Conservation (phyloP, 1,140 invertebrate genomes). For the Caenorhabditis remanei region DNA sequence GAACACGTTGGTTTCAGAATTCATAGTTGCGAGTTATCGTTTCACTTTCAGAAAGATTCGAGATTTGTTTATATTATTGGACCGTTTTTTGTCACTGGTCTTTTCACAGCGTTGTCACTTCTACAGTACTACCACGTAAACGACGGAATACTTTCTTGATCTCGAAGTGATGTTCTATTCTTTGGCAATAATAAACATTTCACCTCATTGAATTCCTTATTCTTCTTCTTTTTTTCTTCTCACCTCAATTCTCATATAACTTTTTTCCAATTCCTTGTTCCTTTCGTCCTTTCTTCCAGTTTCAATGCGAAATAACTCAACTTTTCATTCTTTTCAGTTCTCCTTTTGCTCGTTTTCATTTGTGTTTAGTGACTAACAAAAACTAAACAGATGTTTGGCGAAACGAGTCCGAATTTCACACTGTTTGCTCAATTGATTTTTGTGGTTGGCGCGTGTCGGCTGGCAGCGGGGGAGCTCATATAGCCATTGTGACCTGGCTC, state of each 20-base stretch:
- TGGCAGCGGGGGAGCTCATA: constrained; percentile 19
- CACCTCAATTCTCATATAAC: neutral
- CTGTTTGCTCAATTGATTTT: constrained; percentile 55
- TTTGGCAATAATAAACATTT: no score
- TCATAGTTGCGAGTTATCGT: neutral
- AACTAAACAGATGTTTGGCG: constrained; percentile 37
- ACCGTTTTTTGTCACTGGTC: neutral
- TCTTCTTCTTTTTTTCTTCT: neutral
- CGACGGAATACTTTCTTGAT: constrained; percentile 19
- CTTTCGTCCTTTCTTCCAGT: neutral
- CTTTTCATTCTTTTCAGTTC: neutral
- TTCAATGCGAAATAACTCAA: neutral
- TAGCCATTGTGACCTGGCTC: constrained; percentile 34
- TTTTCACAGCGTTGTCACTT: constrained; percentile 6
- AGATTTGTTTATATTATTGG: neutral
- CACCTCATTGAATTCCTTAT: neutral
- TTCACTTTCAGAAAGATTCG: neutral
- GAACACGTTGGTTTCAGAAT: neutral
- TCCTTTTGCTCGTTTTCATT: neutral
- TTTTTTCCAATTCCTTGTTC: neutral
- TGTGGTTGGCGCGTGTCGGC: constrained; percentile 18
- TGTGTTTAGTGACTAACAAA: constrained; percentile 37
- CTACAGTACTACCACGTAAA: constrained; percentile 20
- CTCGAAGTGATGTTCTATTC: neutral
- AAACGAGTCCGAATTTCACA: constrained; percentile 51